Evolutionary conservation across 2,888 invertebrate genomes (phyloP).

Genomic region (Julus scandinavius): DNA sequence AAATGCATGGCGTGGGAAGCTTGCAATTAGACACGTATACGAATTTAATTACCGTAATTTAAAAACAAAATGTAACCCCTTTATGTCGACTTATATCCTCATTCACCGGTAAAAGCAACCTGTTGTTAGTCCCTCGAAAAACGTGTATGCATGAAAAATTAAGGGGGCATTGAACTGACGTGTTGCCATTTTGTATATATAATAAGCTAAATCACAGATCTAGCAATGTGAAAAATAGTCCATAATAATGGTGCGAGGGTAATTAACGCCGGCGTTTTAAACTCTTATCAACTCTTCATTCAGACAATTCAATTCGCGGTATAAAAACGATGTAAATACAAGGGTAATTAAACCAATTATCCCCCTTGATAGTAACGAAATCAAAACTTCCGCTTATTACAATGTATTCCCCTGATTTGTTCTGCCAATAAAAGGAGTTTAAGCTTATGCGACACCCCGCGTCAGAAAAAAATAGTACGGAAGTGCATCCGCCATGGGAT

Average conservation of each 20-base stretch:
- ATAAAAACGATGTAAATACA: neutral
- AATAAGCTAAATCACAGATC: neutral
- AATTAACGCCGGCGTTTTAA: neutral
- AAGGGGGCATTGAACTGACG: neutral
- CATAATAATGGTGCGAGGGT: neutral
- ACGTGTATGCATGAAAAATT: neutral
- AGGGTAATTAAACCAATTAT: neutral
- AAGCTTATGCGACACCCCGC: neutral
- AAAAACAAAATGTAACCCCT: neutral
- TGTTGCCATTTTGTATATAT: neutral
- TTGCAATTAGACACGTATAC: neutral
- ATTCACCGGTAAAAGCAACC: neutral
- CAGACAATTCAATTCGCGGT: neutral
- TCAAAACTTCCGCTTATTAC: conserved; percentile 18
- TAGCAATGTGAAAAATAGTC: neutral
- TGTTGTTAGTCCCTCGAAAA: neutral
- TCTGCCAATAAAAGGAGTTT: neutral
- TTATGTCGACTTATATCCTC: neutral
- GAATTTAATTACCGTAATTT: neutral
- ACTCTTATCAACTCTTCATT: neutral
- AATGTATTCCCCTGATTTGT: neutral
- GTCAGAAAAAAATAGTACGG: neutral
- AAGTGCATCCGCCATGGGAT: too few species aligned
- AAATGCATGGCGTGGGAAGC: neutral
- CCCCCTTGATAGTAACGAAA: neutral